Base-by-base conservation (phyloP, 2,113 vertebrate species). In the Hemichromis elongatus region DNA sequence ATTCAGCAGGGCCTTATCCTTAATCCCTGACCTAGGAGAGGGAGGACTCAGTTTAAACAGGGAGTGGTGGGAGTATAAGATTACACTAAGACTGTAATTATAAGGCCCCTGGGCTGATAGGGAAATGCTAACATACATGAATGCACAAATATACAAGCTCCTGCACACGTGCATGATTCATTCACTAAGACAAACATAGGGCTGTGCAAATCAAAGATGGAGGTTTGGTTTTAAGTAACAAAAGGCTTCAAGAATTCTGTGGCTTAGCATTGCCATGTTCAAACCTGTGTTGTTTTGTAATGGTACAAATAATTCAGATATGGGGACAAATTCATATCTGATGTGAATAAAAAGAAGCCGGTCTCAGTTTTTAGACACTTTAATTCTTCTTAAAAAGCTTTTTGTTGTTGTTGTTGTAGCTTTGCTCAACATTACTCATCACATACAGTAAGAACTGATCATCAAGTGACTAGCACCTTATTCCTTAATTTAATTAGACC, bases 81-180 rank as follows among this genome's bases (percentile, higher is more conserved):
- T 96, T 93, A 94, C 95, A 87, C 84, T 82, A 80, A 86, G 92
- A 88, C 94, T 93, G 88, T 95, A 96, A 95, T 96, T 94, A 95
- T 88, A 93, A 92, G 90, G 89, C 87, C 79, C 73, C 83, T 28
- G 73, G 83, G 75, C 88, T 83, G 88, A 92, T 70, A 88, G 57
- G 79, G 50, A 54, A 77, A 89, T 16, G 30, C 82, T 66, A 85
- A 66, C 59, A 53, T 61, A 90, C 83, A 84, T 61, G 63, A 78
- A 87, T 56, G 82, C 85, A 87, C 59, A 61, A 54, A 85, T 42
- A 79, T 40, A 16, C 87, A 77, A 19, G 50, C 70, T 85, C 84
- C 90, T 53, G 57, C 56, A 90, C 61, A 82, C 77, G 37, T 80
- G 68, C 33, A 75, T 52, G 18, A 86, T 26, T 52, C 75, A 73